Conservation (phyloP, 1,140 invertebrate species). For the Zaprionus inermis region DNA sequence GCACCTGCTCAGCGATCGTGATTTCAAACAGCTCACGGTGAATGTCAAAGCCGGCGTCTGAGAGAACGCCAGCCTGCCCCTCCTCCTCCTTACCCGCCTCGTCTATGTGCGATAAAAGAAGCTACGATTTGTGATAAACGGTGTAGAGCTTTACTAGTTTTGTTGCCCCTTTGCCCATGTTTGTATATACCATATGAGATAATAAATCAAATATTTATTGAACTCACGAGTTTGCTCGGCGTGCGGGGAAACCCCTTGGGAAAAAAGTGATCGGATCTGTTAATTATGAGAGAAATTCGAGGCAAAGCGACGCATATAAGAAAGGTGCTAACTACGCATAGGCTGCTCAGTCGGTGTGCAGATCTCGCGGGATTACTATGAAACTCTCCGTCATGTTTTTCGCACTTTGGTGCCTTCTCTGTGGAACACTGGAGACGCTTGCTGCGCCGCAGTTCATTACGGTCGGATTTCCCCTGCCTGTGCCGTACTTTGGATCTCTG, state of each 20-base stretch:
- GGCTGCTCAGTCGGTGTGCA: conserved; percentile 11
- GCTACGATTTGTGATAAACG: conserved; percentile 68
- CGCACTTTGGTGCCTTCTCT: background rate
- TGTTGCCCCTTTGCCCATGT: conserved; percentile 32
- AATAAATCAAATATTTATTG: conserved; percentile 55
- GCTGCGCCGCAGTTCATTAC: background rate
- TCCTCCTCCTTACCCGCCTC: background rate
- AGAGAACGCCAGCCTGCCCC: background rate
- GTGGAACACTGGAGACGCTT: background rate
- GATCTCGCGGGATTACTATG: conserved; percentile 14
- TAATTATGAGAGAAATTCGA: conserved; percentile 46
- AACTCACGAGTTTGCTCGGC: conserved; percentile 28
- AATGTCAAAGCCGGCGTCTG: conserved; percentile 58
- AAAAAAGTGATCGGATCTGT: conserved; percentile 5
- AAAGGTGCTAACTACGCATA: background rate
- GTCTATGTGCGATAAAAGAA: background rate
- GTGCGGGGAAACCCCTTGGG: conserved; percentile 37
- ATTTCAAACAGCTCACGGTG: conserved; percentile 86
- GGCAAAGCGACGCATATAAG: conserved; percentile 32
- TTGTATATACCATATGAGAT: background rate
- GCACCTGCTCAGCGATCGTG: conserved; percentile 90
- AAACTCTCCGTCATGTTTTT: conserved; percentile 8
- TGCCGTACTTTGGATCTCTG: background rate
- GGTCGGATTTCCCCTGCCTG: background rate
- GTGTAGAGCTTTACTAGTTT: conserved; percentile 71